Conservation (phyloP, 2,888 invertebrate species). For the Pterobdella sp. region DNA sequence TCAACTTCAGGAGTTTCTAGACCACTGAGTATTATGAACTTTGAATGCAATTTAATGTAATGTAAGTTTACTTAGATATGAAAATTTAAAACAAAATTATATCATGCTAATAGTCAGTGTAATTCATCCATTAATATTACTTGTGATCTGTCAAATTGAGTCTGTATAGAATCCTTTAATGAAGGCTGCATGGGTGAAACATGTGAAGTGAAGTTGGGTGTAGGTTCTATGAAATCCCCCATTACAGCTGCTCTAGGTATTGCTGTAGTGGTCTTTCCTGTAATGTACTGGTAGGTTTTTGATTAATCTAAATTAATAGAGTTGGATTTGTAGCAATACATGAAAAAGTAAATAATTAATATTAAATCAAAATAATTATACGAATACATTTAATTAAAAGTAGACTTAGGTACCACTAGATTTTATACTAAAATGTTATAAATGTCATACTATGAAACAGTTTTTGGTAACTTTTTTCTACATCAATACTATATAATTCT, state of each 20-base stretch:
- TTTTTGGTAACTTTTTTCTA: too few relatives aligned
- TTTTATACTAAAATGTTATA: too few relatives aligned
- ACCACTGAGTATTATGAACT: too few relatives aligned
- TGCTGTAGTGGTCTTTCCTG: conserved; percentile 37
- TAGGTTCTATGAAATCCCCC: conserved; percentile 39
- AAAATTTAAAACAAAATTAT: not conserved
- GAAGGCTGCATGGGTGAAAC: conserved; percentile 35
- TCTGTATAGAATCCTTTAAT: conserved; percentile 36
- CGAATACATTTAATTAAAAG: not conserved
- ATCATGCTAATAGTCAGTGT: too few relatives aligned
- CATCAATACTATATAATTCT: too few relatives aligned
- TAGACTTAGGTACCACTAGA: not conserved
- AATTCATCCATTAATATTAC: conserved; percentile 21
- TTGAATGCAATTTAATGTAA: too few relatives aligned
- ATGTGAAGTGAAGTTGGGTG: conserved; percentile 38
- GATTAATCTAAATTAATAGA: too few relatives aligned
- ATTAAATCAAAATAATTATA: not conserved
- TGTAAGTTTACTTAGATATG: too few relatives aligned
- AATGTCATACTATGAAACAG: too few relatives aligned
- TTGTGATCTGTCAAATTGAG: conserved; percentile 39
- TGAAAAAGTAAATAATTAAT: too few relatives aligned
- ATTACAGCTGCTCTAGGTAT: conserved; percentile 37
- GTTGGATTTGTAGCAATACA: too few relatives aligned
- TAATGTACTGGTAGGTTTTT: conserved; percentile 38
- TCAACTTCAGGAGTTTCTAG: too few relatives aligned